Base-by-base conservation (phyloP, 1,140 invertebrate genomes). In the Micrasema longulum region DNA sequence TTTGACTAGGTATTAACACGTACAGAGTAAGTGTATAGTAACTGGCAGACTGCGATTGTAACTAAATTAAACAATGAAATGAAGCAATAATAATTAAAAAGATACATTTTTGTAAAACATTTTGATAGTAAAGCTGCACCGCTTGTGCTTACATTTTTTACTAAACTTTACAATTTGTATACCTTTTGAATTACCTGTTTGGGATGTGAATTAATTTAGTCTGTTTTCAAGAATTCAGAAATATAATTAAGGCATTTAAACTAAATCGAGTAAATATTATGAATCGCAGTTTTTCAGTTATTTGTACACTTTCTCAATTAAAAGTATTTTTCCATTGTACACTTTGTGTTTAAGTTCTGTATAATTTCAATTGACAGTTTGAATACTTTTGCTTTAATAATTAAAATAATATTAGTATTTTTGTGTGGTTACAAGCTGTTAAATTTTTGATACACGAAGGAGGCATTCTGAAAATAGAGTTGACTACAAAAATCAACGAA, bases 1-100 rank as follows among this genome's bases (percentile, higher is more conserved):
- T 72, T 75, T 75, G 69, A 75, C 67, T 71, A 75, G 66, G 57
- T 75, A 75, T 71, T 69, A 52, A 69, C 50, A 75, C 60, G 41
- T 26, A 63, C 35, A 64, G 50, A 31, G 43, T 55, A 69, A 75
- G 74, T 75, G 74, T 72, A 75, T 69, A 43, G 70, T 66, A 65
- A 72, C 65, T 75, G 55, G 18, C 57, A n/a, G 57, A 60, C 69
- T 75, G 74, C 74, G 74, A 75, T 75, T 55, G 53, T 66, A 60
- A 67, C 48, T 26, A 68, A 69, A 70, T 35, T 31, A 22, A 69
- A 75, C 69, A 75, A 75, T 75, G 73, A 74, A 74, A 62, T 67
- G 31, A 74, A 74, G 73, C 73, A 74, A 74, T 74, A 74, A 74
- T 74, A 74, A 43, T 64, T 64, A 47, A 64, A 64, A 41, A 7